phyloP scores from a whole-genome alignment of 2,797 vertebrate genomes.

The Hylomyscus alleni region DNA sequence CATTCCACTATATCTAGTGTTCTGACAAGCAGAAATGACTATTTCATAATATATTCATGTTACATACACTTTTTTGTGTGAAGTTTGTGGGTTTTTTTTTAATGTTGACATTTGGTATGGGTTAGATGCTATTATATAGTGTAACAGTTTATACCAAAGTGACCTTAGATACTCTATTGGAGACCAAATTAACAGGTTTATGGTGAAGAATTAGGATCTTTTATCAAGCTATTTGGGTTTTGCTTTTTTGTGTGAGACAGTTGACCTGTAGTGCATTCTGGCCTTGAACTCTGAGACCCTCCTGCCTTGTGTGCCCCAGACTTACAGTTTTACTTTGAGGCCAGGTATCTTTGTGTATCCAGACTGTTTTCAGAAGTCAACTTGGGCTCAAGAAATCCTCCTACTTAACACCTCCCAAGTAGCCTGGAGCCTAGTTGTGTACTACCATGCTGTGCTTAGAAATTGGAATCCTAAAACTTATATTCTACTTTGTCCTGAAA shows the following conservation, averaged over 20 bases:
- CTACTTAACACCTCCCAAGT: background rate
- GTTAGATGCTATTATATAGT: background rate
- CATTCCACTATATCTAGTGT: fast-evolving
- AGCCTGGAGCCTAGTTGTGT: background rate
- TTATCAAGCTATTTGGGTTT: background rate
- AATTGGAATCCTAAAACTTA: background rate
- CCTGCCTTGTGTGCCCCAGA: background rate
- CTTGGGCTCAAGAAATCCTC: background rate
- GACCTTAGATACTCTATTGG: background rate
- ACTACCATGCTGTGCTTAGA: background rate
- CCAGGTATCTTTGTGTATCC: background rate
- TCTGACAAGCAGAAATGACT: background rate
- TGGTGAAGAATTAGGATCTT: background rate
- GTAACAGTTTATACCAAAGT: background rate
- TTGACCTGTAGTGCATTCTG: background rate
- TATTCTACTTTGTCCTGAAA: background rate
- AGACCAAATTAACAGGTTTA: background rate
- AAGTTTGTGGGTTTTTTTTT: background rate
- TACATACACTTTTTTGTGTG: background rate
- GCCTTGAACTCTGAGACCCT: background rate
- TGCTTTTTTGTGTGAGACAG: background rate
- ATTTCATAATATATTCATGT: background rate
- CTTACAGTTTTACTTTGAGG: background rate
- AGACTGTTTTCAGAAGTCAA: background rate
- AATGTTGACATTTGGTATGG: background rate